Evolutionary conservation across 1,140 invertebrate species (phyloP).

Genomic region (Drosophila varians): DNA sequence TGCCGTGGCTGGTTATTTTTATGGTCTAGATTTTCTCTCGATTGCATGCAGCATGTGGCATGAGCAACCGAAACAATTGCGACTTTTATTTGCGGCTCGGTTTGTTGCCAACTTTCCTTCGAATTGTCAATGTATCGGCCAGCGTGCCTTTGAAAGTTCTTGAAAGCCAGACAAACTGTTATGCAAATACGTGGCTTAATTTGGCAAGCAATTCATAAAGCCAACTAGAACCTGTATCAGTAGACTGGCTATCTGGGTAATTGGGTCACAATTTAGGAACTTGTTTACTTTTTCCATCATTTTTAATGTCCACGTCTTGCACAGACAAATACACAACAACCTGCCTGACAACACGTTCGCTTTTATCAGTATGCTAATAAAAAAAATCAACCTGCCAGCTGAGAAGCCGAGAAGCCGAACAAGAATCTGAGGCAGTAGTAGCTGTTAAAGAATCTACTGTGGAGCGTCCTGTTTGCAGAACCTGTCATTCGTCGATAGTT

Average conservation of each 20-base stretch:
- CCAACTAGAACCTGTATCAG: conserved; percentile 20
- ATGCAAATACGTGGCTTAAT: conserved; percentile 43
- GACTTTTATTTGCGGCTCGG: conserved; percentile 13
- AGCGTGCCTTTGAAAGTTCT: conserved; percentile 44
- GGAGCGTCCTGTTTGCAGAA: conserved; percentile 42
- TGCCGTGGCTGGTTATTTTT: conserved; percentile 34
- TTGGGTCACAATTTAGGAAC: conserved; percentile 80
- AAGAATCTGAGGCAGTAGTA: conserved; percentile 5
- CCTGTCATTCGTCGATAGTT: conserved; percentile 31
- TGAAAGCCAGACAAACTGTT: conserved; percentile 19
- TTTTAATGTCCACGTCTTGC: conserved; percentile 30
- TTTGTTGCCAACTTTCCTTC: conserved; percentile 62
- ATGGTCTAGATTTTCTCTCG: conserved; percentile 46
- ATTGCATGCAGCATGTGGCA: conserved; percentile 28
- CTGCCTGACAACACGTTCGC: conserved; percentile 44
- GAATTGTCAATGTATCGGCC: conserved; percentile 63
- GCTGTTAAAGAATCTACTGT: neutral
- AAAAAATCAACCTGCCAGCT: conserved; percentile 33
- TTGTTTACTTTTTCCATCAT: conserved; percentile 63
- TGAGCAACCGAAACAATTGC: conserved; percentile 37
- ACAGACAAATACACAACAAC: conserved; percentile 10
- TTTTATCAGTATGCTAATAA: conserved; percentile 72
- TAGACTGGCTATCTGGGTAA: conserved; percentile 68
- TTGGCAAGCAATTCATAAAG: conserved; percentile 21
- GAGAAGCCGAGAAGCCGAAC: conserved; percentile 5